Evolutionary conservation across 2,888 invertebrate genomes (phyloP), one percentile per base, ranked within the genome.

Genomic region (Chelonus formosanus): DNA sequence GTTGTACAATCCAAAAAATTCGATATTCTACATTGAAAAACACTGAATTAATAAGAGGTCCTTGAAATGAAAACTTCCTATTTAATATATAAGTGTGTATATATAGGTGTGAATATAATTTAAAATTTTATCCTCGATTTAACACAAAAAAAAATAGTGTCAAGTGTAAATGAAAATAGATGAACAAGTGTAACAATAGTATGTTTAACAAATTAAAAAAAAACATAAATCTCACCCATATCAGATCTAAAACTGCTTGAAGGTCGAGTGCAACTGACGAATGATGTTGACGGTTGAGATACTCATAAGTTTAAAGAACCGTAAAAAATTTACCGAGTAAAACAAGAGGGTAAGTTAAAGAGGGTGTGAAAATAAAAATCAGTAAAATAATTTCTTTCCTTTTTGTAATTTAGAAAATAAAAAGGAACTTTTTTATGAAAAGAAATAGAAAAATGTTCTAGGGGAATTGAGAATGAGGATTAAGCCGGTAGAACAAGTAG

Each of bases 261-360:
- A 48, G 48, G 10, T 48, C 48, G 31, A 48, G 31, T 48, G 48
- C 48, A 48, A 48, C 48, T 48, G 48, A 10, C 31, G 31, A 48
- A 10, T 20, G 10, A 48, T 20, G 10, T 48, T 31, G 48, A 48
- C 48, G 10, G 48, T 20, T 48, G 31, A 48, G 31, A 48, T 48
- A 20, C 20, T 6, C 48, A 10, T 10, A 10, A 31, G 3, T 48
- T 48, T 20, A 10, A 10, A 48, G 10, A 48, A 48, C 48, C 48
- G 10, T 48, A 10, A 48, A 48, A 31, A 48, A 31, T 4, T 48
- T 31, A n/a, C 10, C 10, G 10, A 48, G 31, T 20, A 31, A 20
- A 48, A 20, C 48, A 20, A n/a, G 48, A 48, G 48, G 8, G 10
- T 48, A 3, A 48, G 31, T 5, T 48, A 10, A 48, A 48, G 48